Conservation (phyloP, 2,797 vertebrate species). For the Gorsachius magnificus region DNA sequence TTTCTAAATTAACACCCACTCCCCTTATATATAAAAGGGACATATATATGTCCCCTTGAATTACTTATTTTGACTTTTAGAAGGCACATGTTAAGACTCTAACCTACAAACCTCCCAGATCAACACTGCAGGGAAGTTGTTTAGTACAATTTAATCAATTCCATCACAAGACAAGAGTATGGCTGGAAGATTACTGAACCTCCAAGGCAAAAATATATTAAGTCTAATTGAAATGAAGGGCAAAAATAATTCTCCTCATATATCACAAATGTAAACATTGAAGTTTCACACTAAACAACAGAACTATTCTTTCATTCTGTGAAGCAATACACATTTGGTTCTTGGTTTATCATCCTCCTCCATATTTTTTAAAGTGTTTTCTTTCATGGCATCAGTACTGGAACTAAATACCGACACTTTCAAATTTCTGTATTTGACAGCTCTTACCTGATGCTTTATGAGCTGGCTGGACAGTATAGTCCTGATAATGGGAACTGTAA, state of each 20-base stretch:
- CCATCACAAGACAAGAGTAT: background rate
- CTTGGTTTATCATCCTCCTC: background rate
- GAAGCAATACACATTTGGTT: background rate
- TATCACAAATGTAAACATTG: background rate
- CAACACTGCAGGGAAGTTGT: background rate
- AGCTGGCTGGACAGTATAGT: slow-evolving; percentile 76
- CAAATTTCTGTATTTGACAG: background rate
- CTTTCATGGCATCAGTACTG: background rate
- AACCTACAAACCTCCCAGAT: background rate
- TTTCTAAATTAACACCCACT: background rate
- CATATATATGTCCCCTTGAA: accelerated
- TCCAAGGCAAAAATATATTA: background rate
- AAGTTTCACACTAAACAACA: background rate
- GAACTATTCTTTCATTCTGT: background rate
- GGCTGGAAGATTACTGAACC: background rate
- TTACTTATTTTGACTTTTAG: background rate
- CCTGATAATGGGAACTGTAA: slow-evolving; percentile 77
- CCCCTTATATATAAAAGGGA: background rate
- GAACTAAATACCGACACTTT: background rate
- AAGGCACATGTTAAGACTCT: background rate
- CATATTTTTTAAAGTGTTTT: background rate
- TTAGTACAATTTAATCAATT: background rate
- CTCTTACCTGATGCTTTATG: slow-evolving; percentile 83
- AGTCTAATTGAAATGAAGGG: background rate
- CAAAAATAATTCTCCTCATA: background rate